A percentile compares a stretch with the other conserved stretches of the same genome.
Evolutionary conservation across 2,888 invertebrate genomes (phyloP).

Genomic region (Eilema caniola): DNA sequence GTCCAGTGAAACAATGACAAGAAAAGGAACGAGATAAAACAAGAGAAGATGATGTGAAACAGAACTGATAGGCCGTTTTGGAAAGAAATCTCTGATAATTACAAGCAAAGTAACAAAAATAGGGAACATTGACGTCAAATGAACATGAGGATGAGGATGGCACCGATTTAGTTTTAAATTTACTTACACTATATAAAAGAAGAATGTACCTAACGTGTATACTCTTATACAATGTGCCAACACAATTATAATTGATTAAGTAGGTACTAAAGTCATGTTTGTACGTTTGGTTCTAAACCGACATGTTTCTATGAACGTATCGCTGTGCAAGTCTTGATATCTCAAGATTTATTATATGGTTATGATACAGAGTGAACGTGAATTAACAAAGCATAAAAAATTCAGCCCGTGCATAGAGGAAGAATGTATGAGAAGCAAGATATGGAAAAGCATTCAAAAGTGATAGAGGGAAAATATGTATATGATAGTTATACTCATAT

Average conservation of each 20-base stretch:
- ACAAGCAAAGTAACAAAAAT: constrained; percentile 81
- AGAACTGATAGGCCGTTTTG: constrained; percentile 87
- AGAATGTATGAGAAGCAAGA: constrained; percentile 84
- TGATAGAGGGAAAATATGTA: constrained; percentile 76
- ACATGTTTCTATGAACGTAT: constrained; percentile 72
- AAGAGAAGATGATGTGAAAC: constrained; percentile 78
- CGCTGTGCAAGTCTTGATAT: constrained; percentile 79
- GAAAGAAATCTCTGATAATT: constrained; percentile 79
- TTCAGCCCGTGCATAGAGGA: constrained; percentile 85
- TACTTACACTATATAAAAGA: constrained; percentile 64
- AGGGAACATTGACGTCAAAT: constrained; percentile 72
- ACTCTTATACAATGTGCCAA: constrained; percentile 73
- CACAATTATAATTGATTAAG: constrained; percentile 55
- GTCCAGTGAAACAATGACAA: constrained; percentile 77
- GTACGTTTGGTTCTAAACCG: constrained; percentile 67
- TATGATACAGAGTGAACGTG: constrained; percentile 84
- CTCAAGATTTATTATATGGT: constrained; percentile 71
- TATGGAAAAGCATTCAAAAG: constrained; percentile 84
- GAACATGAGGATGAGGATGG: constrained; percentile 75
- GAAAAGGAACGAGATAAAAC: constrained; percentile 74
- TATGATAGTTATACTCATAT: constrained; percentile 73
- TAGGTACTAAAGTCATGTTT: constrained; percentile 57
- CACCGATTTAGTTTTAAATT: constrained; percentile 55
- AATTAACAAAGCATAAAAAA: constrained; percentile 79
- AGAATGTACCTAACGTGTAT: constrained; percentile 61